Evolutionary conservation across 2,113 vertebrate genomes (phyloP).

Genomic region (Ardeotis arabs): DNA sequence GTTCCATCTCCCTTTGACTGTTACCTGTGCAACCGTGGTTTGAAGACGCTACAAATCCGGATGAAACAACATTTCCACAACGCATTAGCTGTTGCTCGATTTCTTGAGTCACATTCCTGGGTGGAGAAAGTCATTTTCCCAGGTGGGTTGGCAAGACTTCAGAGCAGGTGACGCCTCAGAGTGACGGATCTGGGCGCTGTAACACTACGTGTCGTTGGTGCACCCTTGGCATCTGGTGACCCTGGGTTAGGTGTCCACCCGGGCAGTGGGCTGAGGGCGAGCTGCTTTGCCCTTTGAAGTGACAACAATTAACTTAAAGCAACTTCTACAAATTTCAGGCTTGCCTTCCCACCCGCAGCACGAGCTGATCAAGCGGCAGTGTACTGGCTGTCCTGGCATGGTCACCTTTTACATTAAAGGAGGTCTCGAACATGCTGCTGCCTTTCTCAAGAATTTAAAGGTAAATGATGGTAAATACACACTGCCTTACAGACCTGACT

Average conservation of each 20-base stretch:
- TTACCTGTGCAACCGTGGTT: conserved; percentile 87
- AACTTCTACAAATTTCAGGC: conserved; percentile 67
- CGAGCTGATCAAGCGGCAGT: conserved; percentile 84
- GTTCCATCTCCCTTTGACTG: conserved; percentile 94
- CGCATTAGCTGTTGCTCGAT: conserved; percentile 80
- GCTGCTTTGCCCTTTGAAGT: not conserved
- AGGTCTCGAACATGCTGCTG: conserved; percentile 74
- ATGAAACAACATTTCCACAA: conserved; percentile 93
- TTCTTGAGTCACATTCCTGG: conserved; percentile 80
- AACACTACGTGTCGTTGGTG: not conserved
- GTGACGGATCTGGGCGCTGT: not conserved
- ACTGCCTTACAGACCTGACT: not conserved
- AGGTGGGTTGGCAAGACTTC: conserved; percentile 70
- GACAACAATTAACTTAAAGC: not conserved
- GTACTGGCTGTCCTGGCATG: conserved; percentile 89
- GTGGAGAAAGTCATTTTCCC: conserved; percentile 91
- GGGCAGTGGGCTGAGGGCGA: not conserved
- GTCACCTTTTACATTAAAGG: conserved; percentile 91
- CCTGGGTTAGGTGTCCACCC: not conserved
- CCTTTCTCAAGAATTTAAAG: conserved; percentile 88
- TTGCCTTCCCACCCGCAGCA: conserved; percentile 90
- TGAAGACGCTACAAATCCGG: conserved; percentile 90
- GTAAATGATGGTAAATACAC: conserved; percentile 57
- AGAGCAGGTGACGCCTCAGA: not conserved
- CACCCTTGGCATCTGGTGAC: accelerated